phyloP scores from a whole-genome alignment of 35 echinoderm and acorn worm genomes.

The Ophiothrix spiculata region DNA sequence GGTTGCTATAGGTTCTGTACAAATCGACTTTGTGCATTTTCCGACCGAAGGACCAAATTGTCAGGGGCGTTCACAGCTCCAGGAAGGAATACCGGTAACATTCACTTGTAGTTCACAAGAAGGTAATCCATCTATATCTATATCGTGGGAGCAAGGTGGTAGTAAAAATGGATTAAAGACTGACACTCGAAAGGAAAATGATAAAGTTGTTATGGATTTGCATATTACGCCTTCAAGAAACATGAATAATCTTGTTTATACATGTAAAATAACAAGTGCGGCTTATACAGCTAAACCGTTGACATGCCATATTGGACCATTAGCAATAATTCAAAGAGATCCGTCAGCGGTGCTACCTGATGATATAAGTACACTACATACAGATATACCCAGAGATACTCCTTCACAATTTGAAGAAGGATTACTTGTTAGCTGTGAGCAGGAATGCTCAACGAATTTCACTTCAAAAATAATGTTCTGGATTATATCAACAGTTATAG shows the following conservation, averaged over 20 bases:
- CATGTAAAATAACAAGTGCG: background rate
- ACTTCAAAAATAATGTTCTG: background rate
- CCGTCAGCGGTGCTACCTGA: background rate
- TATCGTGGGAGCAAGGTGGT: background rate
- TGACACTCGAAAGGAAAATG: background rate
- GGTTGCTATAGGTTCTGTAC: background rate
- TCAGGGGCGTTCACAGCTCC: background rate
- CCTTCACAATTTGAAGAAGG: background rate
- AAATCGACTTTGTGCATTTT: background rate
- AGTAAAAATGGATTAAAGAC: background rate
- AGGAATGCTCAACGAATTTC: background rate
- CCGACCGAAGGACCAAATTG: background rate
- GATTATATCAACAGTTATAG: background rate
- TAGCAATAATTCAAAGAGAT: background rate
- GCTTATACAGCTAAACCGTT: background rate
- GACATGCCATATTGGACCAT: background rate
- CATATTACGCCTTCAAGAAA: background rate
- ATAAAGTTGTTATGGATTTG: background rate
- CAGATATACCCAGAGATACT: background rate
- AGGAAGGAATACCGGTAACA: background rate
- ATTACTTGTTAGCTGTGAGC: background rate
- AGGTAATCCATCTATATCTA: background rate
- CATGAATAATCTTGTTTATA: background rate
- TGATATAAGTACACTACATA: background rate
- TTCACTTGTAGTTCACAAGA: background rate